Percentiles rank a stretch among this genome's conserved stretches.
Conservation (phyloP, 92 coral and sea anemone genomes). For the Micromussa lordhowensis region DNA sequence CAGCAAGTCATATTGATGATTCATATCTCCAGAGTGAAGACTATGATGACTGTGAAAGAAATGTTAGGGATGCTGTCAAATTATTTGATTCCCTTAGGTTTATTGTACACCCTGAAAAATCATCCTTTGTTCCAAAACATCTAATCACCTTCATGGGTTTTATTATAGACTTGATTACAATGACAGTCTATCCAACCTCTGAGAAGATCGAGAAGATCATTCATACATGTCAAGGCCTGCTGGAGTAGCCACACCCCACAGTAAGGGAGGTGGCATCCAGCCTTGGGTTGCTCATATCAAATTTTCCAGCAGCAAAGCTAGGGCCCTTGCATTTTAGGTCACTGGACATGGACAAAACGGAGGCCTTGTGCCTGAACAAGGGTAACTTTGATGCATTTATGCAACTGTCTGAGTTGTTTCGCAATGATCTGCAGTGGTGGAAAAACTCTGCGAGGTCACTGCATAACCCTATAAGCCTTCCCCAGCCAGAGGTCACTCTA, state of each 20-base stretch:
- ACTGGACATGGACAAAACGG: conserved; percentile 8
- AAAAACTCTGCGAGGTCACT: conserved; percentile 20
- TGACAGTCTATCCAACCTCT: conserved; percentile 17
- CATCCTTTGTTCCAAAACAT: conserved; percentile 25
- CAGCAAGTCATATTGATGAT: conserved; percentile 49
- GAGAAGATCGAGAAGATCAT: conserved; percentile 17
- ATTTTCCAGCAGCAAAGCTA: conserved; percentile 25
- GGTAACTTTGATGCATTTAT: conserved; percentile 38
- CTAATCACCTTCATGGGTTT: conserved; percentile 43
- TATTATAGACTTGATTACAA: conserved; percentile 38
- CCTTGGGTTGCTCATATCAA: conserved; percentile 23
- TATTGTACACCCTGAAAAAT: neutral
- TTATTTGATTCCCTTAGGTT: conserved; percentile 48
- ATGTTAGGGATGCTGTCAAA: conserved; percentile 44
- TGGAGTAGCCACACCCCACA: neutral
- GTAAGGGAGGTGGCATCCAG: conserved; percentile 39
- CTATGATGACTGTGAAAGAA: conserved; percentile 34
- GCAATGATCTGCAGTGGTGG: conserved; percentile 46
- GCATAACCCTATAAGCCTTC: conserved; percentile 38
- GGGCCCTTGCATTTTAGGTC: conserved; percentile 1
- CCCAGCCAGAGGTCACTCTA: conserved; percentile 36
- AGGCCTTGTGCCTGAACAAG: conserved; percentile 25
- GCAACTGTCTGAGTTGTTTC: neutral
- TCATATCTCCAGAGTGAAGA: conserved; percentile 50
- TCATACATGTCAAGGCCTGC: neutral